Evolutionary conservation across 2,113 vertebrate genomes (phyloP).

Genomic region (Neogobius melanostomus): DNA sequence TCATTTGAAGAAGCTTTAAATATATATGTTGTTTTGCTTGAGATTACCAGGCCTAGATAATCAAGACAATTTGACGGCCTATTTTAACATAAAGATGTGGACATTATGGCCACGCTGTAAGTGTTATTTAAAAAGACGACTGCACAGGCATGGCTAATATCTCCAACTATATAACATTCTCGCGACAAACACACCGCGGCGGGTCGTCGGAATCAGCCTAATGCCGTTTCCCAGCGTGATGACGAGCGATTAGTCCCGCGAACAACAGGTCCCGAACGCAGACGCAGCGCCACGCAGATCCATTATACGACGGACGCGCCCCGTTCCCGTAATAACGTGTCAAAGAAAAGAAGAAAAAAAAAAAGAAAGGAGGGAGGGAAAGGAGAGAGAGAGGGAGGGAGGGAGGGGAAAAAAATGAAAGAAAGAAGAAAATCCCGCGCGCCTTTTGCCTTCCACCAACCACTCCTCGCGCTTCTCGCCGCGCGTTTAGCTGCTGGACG

Average conservation of each 20-base stretch:
- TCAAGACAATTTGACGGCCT: too few species aligned
- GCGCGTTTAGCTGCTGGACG: slow-evolving; percentile 49
- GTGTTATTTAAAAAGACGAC: too few species aligned
- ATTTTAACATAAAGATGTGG: too few species aligned
- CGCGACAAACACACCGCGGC: neutral
- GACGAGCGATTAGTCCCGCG: slow-evolving; percentile 8
- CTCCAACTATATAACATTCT: too few species aligned
- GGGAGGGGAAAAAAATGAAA: too few species aligned
- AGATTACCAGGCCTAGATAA: too few species aligned
- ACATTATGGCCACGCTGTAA: too few species aligned
- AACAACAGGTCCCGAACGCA: slow-evolving; percentile 27
- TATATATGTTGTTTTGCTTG: too few species aligned
- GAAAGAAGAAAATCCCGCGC: neutral
- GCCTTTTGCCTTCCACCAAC: slow-evolving; percentile 44
- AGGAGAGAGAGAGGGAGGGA: too few species aligned
- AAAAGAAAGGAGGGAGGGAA: too few species aligned
- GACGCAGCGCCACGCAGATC: neutral
- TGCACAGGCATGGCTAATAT: too few species aligned
- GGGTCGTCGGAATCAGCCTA: neutral
- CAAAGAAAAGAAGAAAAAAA: neutral
- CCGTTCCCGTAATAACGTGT: slow-evolving; percentile 10
- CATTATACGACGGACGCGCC: slow-evolving; percentile 37
- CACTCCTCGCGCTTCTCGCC: slow-evolving; percentile 36
- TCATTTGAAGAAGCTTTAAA: too few species aligned
- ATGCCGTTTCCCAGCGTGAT: neutral